Evolutionary conservation across 2,797 vertebrate species (phyloP).

Genomic region (Melanogrammus aeglefinus): DNA sequence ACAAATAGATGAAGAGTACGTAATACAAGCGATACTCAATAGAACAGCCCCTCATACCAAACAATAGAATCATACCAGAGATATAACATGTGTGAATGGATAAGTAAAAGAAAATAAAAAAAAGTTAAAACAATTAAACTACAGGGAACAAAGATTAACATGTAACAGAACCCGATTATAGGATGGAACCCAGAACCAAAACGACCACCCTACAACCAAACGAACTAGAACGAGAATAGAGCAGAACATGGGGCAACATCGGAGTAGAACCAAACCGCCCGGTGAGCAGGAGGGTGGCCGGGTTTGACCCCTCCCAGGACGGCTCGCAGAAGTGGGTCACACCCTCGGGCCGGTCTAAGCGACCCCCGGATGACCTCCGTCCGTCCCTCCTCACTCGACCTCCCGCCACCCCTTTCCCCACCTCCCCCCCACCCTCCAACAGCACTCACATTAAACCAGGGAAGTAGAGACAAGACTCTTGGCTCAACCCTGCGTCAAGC

Average conservation of each 20-base stretch:
- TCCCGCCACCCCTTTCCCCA: neutral
- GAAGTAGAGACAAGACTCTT: slow-evolving; percentile 13
- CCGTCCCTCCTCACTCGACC: neutral
- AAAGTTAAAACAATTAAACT: neutral
- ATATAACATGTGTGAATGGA: too few relatives aligned
- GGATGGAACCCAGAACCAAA: neutral
- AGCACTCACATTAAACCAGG: too few relatives aligned
- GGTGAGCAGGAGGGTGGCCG: neutral
- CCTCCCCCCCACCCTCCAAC: neutral
- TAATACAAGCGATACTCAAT: too few relatives aligned
- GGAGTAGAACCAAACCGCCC: too few relatives aligned
- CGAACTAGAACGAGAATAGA: neutral
- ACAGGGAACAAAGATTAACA: neutral
- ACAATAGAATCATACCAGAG: too few relatives aligned
- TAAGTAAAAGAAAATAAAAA: too few relatives aligned
- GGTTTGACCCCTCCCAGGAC: neutral
- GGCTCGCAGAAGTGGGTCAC: neutral
- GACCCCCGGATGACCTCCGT: neutral
- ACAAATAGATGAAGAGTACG: too few relatives aligned
- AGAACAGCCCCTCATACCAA: too few relatives aligned
- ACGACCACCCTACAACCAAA: neutral
- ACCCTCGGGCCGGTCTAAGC: too few relatives aligned
- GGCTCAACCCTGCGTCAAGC: slow-evolving; percentile 22
- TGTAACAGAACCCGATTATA: neutral
- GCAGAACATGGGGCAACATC: neutral